phyloP scores from a whole-genome alignment of 2,888 invertebrate genomes.

The Amorpha juglandis region DNA sequence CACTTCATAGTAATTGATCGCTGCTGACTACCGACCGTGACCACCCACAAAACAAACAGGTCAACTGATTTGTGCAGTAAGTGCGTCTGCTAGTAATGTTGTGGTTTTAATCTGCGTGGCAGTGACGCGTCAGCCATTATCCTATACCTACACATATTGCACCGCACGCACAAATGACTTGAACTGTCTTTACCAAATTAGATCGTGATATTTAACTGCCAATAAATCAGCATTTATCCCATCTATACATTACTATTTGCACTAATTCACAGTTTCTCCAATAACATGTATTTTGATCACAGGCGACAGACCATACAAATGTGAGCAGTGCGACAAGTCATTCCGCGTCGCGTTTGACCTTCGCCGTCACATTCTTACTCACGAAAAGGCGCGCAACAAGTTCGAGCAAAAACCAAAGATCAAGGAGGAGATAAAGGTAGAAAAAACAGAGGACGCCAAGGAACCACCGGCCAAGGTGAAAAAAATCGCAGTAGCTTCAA shows the following conservation, averaged over 20 bases:
- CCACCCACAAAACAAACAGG: too few relatives aligned
- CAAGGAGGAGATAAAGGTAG: conserved; percentile 32
- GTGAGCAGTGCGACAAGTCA: conserved; percentile 90
- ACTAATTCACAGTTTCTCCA: neutral
- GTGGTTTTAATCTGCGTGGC: too few relatives aligned
- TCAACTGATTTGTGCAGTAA: too few relatives aligned
- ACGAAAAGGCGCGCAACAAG: conserved; percentile 72
- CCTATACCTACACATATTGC: too few relatives aligned
- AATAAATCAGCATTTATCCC: too few relatives aligned
- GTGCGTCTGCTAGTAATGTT: too few relatives aligned
- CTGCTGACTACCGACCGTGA: too few relatives aligned
- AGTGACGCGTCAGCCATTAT: too few relatives aligned
- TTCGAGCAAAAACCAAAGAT: conserved; percentile 50
- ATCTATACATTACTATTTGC: neutral
- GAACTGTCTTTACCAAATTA: too few relatives aligned
- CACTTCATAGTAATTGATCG: too few relatives aligned
- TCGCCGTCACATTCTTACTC: conserved; percentile 91
- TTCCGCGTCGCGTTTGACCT: conserved; percentile 94
- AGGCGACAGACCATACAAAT: conserved; percentile 91
- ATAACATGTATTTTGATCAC: conserved; percentile 34
- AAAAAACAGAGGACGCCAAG: conserved; percentile 38
- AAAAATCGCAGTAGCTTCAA: conserved; percentile 33
- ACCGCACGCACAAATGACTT: too few relatives aligned
- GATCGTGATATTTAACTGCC: too few relatives aligned
- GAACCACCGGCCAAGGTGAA: conserved; percentile 33